Percentiles rank a stretch among this genome's conserved stretches.
Conservation (phyloP, 2,797 vertebrate species). For the Leptatherina wallacei region DNA sequence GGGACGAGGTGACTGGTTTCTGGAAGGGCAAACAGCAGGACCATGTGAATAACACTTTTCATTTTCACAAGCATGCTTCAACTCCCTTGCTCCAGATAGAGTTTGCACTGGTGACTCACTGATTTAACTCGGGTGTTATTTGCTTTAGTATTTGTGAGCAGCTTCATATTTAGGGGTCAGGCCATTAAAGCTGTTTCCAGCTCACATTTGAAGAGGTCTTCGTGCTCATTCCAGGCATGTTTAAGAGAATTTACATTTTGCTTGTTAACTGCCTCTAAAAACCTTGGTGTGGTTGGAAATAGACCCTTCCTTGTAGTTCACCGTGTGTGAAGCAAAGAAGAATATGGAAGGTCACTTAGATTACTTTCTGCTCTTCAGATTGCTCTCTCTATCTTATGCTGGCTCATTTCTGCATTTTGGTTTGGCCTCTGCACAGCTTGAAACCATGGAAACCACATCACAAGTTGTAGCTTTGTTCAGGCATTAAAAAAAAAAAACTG, state of each 20-base stretch:
- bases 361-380: not conserved
- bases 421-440: not conserved
- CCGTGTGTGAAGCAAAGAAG: not conserved
- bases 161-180: conserved; percentile 16
- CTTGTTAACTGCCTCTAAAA: not conserved
- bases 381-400: not conserved
- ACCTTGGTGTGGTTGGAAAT: no score
- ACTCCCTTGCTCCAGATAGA: conserved; percentile 26
- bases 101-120: conserved; percentile 39
- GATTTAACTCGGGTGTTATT: conserved; percentile 37
- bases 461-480: not conserved
- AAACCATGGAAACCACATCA: not conserved
- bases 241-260: conserved; percentile 3
- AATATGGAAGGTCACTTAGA: not conserved
- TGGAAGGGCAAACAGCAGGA: conserved; percentile 43
- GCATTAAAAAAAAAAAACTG: no score
- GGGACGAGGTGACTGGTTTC: conserved; percentile 43
- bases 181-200: not conserved
- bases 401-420: not conserved
- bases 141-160: conserved; percentile 27
- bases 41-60: conserved; percentile 69
- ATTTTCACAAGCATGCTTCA: conserved; percentile 71
- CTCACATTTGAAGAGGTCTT: conserved; percentile 13
- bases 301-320: not conserved
- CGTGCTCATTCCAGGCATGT: conserved; percentile 1